These are phyloP conservation scores for Stenurella melanura DNA, from an alignment of 2,888 invertebrate genomes.

Conservation along the genomic window DNA sequence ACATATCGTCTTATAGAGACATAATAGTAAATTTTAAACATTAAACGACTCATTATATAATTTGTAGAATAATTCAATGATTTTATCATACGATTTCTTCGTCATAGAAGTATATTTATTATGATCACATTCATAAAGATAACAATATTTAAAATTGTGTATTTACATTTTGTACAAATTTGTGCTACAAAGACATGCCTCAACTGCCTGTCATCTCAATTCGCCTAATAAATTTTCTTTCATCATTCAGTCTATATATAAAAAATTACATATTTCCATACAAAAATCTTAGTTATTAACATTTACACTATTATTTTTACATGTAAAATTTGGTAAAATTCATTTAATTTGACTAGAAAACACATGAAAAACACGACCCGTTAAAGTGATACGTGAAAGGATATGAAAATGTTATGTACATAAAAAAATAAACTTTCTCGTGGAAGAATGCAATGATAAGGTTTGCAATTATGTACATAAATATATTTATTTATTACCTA, in stretches of 20 bases:
- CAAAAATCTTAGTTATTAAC: conserved; percentile 45
- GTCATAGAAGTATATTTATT: conserved; percentile 56
- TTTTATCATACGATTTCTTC: conserved; percentile 44
- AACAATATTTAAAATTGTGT: conserved; percentile 67
- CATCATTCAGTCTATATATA: conserved; percentile 55
- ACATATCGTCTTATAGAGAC: conserved; percentile 62
- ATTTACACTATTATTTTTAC: conserved; percentile 53
- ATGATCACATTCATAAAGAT: conserved; percentile 70
- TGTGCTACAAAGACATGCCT: conserved; percentile 58
- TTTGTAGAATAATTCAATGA: conserved; percentile 54
- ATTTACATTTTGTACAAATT: conserved; percentile 68
- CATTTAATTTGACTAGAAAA: conserved; percentile 43
- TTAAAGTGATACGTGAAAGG: background rate
- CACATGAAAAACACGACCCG: background rate
- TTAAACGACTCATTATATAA: conserved; percentile 60
- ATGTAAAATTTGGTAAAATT: conserved; percentile 51
- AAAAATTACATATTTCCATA: conserved; percentile 46
- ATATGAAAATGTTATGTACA: conserved; percentile 21
- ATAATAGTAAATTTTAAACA: conserved; percentile 61
- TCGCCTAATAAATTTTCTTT: conserved; percentile 17
- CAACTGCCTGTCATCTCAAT: conserved; percentile 23
- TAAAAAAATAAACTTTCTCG: background rate
- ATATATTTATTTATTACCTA: conserved; percentile 11
- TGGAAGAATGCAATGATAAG: conserved; percentile 5
- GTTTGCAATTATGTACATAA: conserved; percentile 8